Evolutionary conservation across 64 coral and sea anemone species (phyloP), one percentile per base, ranked within the genome.

Genomic region (Montipora foliosa): DNA sequence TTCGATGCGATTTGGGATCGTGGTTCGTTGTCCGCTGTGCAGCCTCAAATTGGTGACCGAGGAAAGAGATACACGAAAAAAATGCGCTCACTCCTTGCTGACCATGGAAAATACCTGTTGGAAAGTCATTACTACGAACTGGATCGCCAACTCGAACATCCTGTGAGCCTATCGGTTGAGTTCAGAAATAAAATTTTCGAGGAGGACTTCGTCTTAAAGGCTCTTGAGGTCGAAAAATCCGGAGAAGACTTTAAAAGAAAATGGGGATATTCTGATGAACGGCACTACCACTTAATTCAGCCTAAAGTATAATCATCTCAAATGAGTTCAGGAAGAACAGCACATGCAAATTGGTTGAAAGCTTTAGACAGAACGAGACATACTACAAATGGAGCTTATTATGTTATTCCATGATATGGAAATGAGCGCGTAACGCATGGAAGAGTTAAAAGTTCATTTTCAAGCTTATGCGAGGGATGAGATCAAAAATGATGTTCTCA

Each of bases 1-100:
- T 88, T 93, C 69, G 92, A 93, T 25, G 92, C 92, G 3, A 59
- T 93, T 24, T 93, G 92, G 92, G 92, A 93, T 64, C 80, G 92
- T n/a, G 83, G 75, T 6, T 88, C 92, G 3, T 49, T 93, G 45
- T 79, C 83, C 48, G 84, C 92, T 20, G 73, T 93, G 25, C 83
- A 25, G 12, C 84, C 86, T 12, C 16, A 61, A 49, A 19, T 55
- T 0, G 74, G 29, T 3, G 50, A 93, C 24, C 60, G 75, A 67
- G 92, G 92, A 47, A 79, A 74, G 45, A 74, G 84, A 51, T 93
- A 93, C 67, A 78, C 84, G 76, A 82, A 93, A 50, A 50, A 67
- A 9, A n/a, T 93, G 50, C 60, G 47, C n/a, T 88, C 83, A 22
- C 64, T 93, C 51, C 61, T 93, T 5, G 20, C 76, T 0, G 47